A percentile compares a stretch with the other conserved stretches of the same genome.
Conservation (phyloP, 1,140 invertebrate species). For the Bombus superbus region DNA sequence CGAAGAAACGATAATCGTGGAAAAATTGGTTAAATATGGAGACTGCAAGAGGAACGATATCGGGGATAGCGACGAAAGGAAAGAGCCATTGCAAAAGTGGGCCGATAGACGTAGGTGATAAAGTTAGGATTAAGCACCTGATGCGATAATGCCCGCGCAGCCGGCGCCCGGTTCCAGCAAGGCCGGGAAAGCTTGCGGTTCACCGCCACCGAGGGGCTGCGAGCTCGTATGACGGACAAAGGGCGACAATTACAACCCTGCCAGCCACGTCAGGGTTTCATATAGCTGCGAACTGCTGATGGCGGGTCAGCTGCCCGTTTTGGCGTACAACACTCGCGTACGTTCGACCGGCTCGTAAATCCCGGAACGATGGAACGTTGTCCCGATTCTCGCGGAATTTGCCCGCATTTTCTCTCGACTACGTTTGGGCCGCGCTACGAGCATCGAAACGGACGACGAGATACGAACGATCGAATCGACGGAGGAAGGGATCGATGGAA, state of each 20-base stretch:
- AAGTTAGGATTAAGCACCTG: conserved; percentile 73
- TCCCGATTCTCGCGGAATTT: background rate
- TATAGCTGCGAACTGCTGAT: conserved; percentile 56
- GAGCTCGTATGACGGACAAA: conserved; percentile 74
- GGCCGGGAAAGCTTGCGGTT: conserved; percentile 68
- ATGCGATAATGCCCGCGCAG: conserved; percentile 69
- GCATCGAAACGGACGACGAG: background rate
- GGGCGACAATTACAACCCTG: conserved; percentile 74
- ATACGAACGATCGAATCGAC: conserved; percentile 5
- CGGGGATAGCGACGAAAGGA: background rate
- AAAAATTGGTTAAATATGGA: too few species aligned
- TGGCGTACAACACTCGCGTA: conserved; percentile 18
- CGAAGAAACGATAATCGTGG: too few species aligned
- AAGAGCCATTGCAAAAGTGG: background rate
- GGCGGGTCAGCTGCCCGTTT: conserved; percentile 58
- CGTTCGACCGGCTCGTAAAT: conserved; percentile 8
- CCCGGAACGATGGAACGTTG: background rate
- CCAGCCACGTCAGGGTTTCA: conserved; percentile 72
- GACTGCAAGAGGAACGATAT: background rate
- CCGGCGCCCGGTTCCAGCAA: conserved; percentile 10
- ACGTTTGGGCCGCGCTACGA: too few species aligned
- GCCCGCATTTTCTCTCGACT: background rate
- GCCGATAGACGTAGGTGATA: conserved; percentile 61
- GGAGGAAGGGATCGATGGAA: too few species aligned
- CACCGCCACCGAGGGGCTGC: conserved; percentile 59